phyloP scores from a whole-genome alignment of 2,888 invertebrate species.

The Iphiclides podalirius region DNA sequence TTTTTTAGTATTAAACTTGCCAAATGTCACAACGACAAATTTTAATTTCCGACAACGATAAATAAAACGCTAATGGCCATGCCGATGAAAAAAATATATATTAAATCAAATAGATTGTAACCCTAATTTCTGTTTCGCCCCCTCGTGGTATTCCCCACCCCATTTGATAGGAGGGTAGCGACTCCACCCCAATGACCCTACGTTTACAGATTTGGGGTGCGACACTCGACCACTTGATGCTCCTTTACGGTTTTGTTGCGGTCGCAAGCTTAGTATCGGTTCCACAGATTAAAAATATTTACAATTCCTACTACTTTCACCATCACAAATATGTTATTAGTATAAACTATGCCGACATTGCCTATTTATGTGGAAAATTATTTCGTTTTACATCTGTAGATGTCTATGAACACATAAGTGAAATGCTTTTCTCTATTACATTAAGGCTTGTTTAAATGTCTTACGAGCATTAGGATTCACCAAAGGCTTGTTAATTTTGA shows the following conservation, averaged over 20 bases:
- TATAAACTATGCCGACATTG: no score
- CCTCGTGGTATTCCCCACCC: constrained; percentile 21
- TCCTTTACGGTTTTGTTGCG: constrained; percentile 35
- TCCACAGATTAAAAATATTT: no score
- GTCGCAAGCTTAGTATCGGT: constrained; percentile 1
- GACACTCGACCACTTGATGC: constrained; percentile 28
- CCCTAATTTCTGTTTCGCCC: constrained; percentile 29
- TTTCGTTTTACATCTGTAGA: no score
- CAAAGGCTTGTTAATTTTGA: no score
- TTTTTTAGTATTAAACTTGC: no score
- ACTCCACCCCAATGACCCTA: constrained; percentile 46
- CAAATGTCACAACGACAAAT: not conserved
- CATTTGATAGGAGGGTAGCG: constrained; percentile 27
- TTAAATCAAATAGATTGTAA: constrained; percentile 35
- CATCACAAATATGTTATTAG: no score
- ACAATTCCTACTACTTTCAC: no score
- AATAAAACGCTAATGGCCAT: constrained; percentile 25
- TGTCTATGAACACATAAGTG: no score
- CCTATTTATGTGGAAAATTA: no score
- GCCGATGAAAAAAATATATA: constrained; percentile 25
- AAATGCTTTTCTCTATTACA: no score
- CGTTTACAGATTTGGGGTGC: constrained; percentile 34
- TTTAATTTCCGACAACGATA: constrained; percentile 19
- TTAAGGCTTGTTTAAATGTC: no score
- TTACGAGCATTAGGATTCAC: no score